Conservation (phyloP, 2,113 vertebrate genomes). For the Kryptolebias marmoratus region DNA sequence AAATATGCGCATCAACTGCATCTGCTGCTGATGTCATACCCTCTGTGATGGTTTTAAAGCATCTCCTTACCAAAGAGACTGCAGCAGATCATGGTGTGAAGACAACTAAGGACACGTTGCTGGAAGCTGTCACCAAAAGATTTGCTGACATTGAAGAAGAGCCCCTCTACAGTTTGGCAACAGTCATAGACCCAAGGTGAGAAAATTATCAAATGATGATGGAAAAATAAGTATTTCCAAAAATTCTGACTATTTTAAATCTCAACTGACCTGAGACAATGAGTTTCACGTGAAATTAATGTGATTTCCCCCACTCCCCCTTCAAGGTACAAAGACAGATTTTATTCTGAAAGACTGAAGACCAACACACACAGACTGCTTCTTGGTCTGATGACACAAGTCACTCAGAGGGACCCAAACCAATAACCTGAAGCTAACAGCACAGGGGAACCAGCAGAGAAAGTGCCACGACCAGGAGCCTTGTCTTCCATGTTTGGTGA, state of each 20-base stretch:
- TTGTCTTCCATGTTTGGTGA: not conserved
- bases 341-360: not conserved
- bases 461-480: not conserved
- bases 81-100: not conserved
- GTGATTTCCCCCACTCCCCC: not conserved
- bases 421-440: not conserved
- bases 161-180: no score
- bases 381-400: no score
- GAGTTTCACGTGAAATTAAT: not conserved
- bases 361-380: not conserved
- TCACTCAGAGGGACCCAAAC: no score
- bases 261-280: no score
- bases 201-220: not conserved
- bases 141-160: no score
- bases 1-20: not conserved
- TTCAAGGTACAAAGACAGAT: not conserved
- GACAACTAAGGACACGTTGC: not conserved
- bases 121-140: no score
- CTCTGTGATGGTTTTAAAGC: conserved; percentile 2
- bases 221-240: not conserved
- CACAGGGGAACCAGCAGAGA: not conserved
- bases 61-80: not conserved
- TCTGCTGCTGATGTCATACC: not conserved
- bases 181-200: no score
- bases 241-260: not conserved